Percentiles rank a stretch among this genome's conserved stretches.
These are phyloP conservation scores for Spodoptera frugiperda DNA, from an alignment of 1,140 invertebrate species.

Conservation along the genomic window DNA sequence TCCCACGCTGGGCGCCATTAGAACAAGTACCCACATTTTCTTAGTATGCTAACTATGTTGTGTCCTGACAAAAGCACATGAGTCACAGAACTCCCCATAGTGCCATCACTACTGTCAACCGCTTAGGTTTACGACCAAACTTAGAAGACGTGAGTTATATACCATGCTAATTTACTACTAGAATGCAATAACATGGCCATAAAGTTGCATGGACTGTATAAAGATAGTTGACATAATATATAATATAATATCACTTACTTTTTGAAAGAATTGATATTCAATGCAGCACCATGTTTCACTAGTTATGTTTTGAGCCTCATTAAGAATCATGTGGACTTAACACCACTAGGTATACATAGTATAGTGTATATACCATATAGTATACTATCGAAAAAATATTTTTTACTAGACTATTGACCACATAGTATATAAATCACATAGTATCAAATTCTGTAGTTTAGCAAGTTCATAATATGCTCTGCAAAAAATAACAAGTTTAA, in stretches of 20 bases:
- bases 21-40: constrained; percentile 2
- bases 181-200: constrained; percentile 20
- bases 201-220: neutral
- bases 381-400: too few species aligned
- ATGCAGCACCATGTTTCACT: neutral
- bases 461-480: too few species aligned
- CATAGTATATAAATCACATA: too few species aligned
- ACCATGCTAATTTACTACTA: constrained; percentile 9
- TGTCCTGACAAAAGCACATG: neutral
- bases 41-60: constrained; percentile 10
- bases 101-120: constrained; percentile 8
- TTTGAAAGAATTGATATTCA: neutral
- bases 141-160: constrained; percentile 31
- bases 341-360: too few species aligned
- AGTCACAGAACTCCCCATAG: constrained; percentile 9
- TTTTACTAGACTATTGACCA: too few species aligned
- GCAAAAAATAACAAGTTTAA: too few species aligned
- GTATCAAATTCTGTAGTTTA: too few species aligned
- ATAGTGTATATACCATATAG: too few species aligned
- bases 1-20: constrained; percentile 7
- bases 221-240: neutral
- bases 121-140: constrained; percentile 11
- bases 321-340: too few species aligned
- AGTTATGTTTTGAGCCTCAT: neutral
- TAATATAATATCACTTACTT: neutral